A percentile compares a stretch with the other conserved stretches of the same genome.
Conservation (phyloP, 2,888 invertebrate genomes). For the Diaperis boleti region DNA sequence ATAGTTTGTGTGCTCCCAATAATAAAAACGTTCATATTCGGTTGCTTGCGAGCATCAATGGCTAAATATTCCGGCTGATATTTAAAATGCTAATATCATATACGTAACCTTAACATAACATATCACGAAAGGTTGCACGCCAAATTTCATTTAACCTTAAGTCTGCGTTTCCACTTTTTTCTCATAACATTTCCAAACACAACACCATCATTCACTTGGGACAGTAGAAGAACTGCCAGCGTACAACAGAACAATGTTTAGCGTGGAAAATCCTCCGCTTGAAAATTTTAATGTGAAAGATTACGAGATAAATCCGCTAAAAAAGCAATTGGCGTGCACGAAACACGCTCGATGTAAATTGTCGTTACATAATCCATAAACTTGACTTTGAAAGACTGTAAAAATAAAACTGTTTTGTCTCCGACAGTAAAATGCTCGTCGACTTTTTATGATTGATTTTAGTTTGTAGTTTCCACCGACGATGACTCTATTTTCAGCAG, state of each 20-base stretch:
- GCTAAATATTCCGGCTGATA: constrained; percentile 8
- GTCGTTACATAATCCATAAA: constrained; percentile 18
- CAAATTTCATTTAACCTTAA: constrained; percentile 18
- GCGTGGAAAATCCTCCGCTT: not conserved
- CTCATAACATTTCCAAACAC: not conserved
- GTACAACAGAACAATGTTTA: too few species aligned
- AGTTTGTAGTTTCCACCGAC: not conserved
- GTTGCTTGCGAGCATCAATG: constrained; percentile 3
- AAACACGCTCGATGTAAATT: constrained; percentile 9
- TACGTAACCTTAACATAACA: constrained; percentile 10
- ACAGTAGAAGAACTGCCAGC: too few species aligned
- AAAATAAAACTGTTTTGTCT: constrained; percentile 16
- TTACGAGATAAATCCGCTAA: constrained; percentile 5
- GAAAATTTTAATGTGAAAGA: constrained; percentile 14
- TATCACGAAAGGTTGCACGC: constrained; percentile 19
- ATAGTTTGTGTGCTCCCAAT: not conserved
- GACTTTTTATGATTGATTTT: constrained; percentile 1
- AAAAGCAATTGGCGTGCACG: constrained; percentile 2
- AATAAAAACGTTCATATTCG: not conserved
- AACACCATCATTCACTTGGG: too few species aligned
- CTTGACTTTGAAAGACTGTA: constrained; percentile 9
- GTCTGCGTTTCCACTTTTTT: not conserved
- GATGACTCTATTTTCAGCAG: constrained; percentile 2
- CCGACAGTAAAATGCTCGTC: not conserved
- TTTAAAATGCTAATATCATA: constrained; percentile 21